Base-by-base conservation (phyloP, 2,888 invertebrate species). In the Saturnia japonica region DNA sequence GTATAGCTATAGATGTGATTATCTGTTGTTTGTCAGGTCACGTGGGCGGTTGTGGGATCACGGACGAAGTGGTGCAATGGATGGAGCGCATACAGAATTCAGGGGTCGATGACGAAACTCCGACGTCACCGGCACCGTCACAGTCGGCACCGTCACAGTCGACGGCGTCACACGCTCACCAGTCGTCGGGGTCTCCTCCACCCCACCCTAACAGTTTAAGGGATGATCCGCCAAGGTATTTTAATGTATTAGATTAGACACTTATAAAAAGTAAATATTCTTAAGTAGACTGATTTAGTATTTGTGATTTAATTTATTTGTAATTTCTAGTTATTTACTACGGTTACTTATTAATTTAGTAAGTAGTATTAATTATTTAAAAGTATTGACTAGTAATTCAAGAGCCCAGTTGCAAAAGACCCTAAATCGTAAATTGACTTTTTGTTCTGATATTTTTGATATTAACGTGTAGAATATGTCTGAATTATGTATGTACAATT, bases 41-140 rank as follows among this genome's bases (percentile, higher is more conserved):
- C 89, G 96, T 96, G 67, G 96, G 96, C 71, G 98, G 98, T 43
- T 98, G 98, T 86, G 98, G 98, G 71, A 96, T 98, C 79, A 98
- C 96, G 64, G 97, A 98, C 77, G 97, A 98, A 78, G 96, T 97
- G 75, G 96, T 96, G 77, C 96, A 97, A 83, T 98, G 98, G 98
- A 99, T 99, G 99, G 97, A 98, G 82, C 95, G 95, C 79, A 96
- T 99, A 78, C 98, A 98, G 89, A 96, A 96, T 93, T 96, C 97
- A 3, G 97, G 94, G 19, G 95, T 95, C 60, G 95, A 96, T 74
- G 95, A 95, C 64, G 94, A 95, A 67, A 86, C 86, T 42, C 84
- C 85, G 16, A 80, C 89, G 11, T 85, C 91, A 28, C 77, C 88
- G 2, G 77, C 88, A 3, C 81, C 87, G 1, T 80, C 85, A 47